Evolutionary conservation across 2,797 vertebrate species (phyloP), one percentile per base, ranked within the genome.

Genomic region (Acipenser ruthenus): DNA sequence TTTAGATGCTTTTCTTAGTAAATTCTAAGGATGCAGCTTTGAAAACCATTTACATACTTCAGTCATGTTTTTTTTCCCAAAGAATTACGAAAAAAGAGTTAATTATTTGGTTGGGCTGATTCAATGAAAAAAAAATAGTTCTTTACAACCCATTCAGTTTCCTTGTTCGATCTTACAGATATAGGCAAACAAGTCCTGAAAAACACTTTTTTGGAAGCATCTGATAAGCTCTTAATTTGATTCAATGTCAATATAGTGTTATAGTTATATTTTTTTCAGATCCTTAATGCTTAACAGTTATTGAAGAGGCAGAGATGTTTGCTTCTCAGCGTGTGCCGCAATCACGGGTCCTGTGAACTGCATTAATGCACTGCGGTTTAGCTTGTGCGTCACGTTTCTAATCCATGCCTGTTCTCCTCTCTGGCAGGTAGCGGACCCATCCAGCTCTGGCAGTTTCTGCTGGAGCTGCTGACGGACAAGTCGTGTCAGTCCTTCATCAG

Each of bases 401-500:
- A 61, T 11, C 49, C 62, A 13, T 47, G 72, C 64, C 65, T 49
- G 37, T 13, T 50, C 68, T 63, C 8, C 1, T 61, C 62, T 15
- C 18, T 70, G 72, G 37, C 75, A 99, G 97, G 97, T 84, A 99
- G 95, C 2, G 97, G 96, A 74, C 97, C 97, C 65, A 99, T 99
- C 80, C 97, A 99, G 73, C 92, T 99, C 82, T 99, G 97, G 97
- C 97, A 99, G 85, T 99, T 98, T 83, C 91, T 99, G 67, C 85
- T 97, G 88, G 96, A 99, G 80, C 89, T 98, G 74, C 90, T 99
- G 79, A 99, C 97, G 66, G 97, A 99, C 89, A 99, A 98, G 81
- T 98, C 97, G 66, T 99, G 97, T 80, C 97, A 99, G 88, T 94
- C 97, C 77, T 99, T 99, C 84, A 99, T 99, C 90, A 99, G 97